Evolutionary conservation across 2,113 vertebrate species (phyloP).

Genomic region (Anhinga anhinga): DNA sequence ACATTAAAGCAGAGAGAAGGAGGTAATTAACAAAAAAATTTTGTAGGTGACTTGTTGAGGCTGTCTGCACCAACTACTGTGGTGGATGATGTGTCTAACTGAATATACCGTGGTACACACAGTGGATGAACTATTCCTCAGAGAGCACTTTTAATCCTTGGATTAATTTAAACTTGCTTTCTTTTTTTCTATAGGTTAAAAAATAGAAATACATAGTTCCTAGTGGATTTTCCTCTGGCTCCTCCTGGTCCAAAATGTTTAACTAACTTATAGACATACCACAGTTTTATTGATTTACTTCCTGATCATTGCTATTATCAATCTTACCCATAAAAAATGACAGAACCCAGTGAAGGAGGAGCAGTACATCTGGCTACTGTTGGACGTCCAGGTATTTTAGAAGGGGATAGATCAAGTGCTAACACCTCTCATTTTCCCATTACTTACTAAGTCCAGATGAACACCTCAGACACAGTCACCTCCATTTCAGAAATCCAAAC

Average conservation of each 20-base stretch:
- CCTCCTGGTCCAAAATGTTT: background rate
- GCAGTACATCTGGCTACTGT: background rate
- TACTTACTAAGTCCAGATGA: background rate
- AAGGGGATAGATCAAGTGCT: background rate
- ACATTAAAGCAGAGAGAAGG: background rate
- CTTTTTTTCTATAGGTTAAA: background rate
- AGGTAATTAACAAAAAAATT: background rate
- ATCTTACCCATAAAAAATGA: background rate
- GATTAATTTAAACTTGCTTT: background rate
- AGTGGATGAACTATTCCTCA: background rate
- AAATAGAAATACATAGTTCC: background rate
- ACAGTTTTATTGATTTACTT: background rate
- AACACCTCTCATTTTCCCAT: background rate
- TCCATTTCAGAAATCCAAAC: background rate
- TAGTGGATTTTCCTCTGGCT: background rate
- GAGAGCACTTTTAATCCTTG: background rate
- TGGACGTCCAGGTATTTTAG: background rate
- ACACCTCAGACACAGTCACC: background rate
- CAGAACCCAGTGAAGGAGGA: background rate
- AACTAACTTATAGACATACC: background rate
- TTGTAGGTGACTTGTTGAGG: background rate
- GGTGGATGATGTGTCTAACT: background rate
- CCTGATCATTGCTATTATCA: background rate
- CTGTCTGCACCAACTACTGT: background rate
- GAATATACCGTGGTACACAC: background rate